Base-by-base conservation (phyloP, 2,888 invertebrate genomes). In the Ormyrus rosae region DNA sequence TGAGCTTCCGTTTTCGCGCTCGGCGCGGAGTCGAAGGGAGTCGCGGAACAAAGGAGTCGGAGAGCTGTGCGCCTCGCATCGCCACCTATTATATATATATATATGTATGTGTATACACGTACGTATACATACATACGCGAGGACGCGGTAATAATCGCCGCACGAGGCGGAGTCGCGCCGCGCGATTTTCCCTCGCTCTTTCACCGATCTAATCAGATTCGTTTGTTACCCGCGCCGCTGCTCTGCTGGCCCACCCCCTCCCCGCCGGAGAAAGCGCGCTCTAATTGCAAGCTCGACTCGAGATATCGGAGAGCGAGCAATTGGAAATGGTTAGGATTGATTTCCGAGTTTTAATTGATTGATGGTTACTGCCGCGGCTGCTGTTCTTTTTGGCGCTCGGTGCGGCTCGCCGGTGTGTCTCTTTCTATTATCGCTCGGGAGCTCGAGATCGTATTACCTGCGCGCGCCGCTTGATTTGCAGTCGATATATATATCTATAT, bases 141-240 rank as follows among this genome's bases (percentile, higher is more conserved):
- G 19, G 13, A 70, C 6, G 58, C 58, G 46, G 6, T 68, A 61
- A 75, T 76, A 80, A 80, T 76, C 64, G 76, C 71, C 61, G 65
- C 19, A 11, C 8, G 64, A 61, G 65, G 65, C 67, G 34, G 6
- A 64, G 61, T 58, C 60, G 71, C n/a, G 6, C 45, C 19, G 19
- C 19, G 19, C 19, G 19, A 19, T 19, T 19, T 78, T 78, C 58
- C 71, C 50, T 34, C 53, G 55, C 70, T 58, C 64, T 74, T 75
- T 80, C 60, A 80, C 19, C 13, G 60, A 80, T 80, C 75, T 75
- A 80, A 80, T 80, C 80, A 74, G 70, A 69, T 75, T 50, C 58
- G 34, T 63, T 58, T 55, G 56, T 74, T 67, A 11, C 19, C 55
- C 60, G n/a, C 11, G 7, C 10, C 19, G 19, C 19, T 1, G 19